Evolutionary conservation across 2,888 invertebrate genomes (phyloP), one percentile per base, ranked within the genome.

Genomic region (Eupithecia tripunctaria): DNA sequence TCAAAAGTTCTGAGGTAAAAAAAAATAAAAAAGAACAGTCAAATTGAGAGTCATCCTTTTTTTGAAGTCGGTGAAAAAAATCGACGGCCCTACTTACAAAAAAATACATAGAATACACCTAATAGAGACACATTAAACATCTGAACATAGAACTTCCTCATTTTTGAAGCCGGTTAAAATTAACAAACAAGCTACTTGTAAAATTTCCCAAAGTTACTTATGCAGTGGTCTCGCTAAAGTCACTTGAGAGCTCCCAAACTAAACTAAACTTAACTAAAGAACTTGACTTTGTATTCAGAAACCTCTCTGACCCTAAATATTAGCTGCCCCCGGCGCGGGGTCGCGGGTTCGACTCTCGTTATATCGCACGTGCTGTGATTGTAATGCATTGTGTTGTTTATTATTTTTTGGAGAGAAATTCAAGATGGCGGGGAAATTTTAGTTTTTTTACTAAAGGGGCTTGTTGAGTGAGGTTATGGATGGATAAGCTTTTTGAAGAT

Each of bases 271-370:
- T 27, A 15, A 21, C 27, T 51, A 51, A 59, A 59, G 27, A 14
- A 59, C 59, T 59, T 59, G 59, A 59, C 59, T 25, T 59, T 59
- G 25, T 59, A 27, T 27, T 51, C 51, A 51, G 51, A 59, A 12
- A 59, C 27, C 59, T 25, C 59, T 59, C 59, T 59, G 59, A 25
- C 59, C 59, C 59, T 59, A 59, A 27, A 27, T 59, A 27, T 15
- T 15, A 27, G 10, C 56, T 5, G 59, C 51, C 51, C 21, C 51
- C 10, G 51, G 51, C 51, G 21, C 51, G 14, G 74, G 67, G 74
- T 63, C 74, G 59, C 63, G 63, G 74, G 74, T 71, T 74, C 68
- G 69, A 69, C 12, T 71, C 74, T 74, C 74, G 71, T 74, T 68
- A 68, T 36, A 12, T 63, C 51, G 68, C 71, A 74, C 74, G 74